These are phyloP conservation scores for Geococcyx californianus DNA, from an alignment of 2,113 vertebrate species.

Conservation along the genomic window DNA sequence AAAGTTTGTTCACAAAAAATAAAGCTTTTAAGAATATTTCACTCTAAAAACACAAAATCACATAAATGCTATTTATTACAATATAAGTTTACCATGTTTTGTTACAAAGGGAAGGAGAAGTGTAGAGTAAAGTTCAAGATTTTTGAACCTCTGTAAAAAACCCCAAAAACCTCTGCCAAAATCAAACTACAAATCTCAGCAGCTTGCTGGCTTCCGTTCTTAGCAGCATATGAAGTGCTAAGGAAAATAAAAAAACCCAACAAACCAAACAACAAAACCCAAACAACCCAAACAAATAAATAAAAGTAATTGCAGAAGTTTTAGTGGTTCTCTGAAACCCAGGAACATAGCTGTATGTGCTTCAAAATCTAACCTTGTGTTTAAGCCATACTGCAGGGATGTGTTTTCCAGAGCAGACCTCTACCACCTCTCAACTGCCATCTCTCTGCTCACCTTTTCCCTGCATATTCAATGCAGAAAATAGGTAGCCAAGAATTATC, in stretches of 20 bases:
- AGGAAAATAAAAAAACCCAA: not conserved
- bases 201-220: not conserved
- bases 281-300: not conserved
- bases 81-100: too few species aligned
- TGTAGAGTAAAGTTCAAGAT: not conserved
- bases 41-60: not conserved
- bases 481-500: not conserved
- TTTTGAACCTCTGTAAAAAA: not conserved
- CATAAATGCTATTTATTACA: not conserved
- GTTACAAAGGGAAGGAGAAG: not conserved
- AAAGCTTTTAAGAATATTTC: not conserved
- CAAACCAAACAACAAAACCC: not conserved
- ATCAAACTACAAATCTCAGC: not conserved
- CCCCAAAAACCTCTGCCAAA: not conserved
- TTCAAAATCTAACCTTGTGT: too few species aligned
- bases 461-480: accelerated
- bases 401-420: not conserved
- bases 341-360: not conserved
- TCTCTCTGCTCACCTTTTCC: not conserved
- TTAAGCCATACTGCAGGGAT: accelerated
- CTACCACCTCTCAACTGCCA: not conserved
- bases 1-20: not conserved
- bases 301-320: not conserved
- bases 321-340: not conserved
- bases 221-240: not conserved